Base-by-base conservation (phyloP, 2,113 vertebrate species). In the Lepus europaeus region DNA sequence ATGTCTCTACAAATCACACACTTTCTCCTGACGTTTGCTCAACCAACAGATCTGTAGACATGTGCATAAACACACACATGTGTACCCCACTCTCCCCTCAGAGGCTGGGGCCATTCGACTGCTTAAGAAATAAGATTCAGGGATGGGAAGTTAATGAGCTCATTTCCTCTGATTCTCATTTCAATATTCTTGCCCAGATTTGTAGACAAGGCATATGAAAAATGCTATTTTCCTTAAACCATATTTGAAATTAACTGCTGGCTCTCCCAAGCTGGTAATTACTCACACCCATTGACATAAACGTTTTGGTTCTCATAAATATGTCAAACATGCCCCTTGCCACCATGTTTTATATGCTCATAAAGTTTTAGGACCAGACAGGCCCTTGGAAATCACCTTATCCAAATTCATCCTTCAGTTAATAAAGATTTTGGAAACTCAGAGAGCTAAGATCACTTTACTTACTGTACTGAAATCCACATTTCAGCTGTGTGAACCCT, bases 161-260 rank as follows among this genome's bases (percentile, higher is more conserved):
- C 39, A 72, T 49, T 23, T 68, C 69, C 73, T 88, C 23, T 2
- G 13, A 64, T 20, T 61, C 16, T 69, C 31, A 76, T 29, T 84
- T 29, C 36, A 66, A 64, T n/a, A 88, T 53, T 45, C 31, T 93
- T 64, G 14, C 59, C 77, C 76, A 63, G 66, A 63, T 31, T 25
- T 70, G 29, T 27, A 63, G 82, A 17, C 10, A 29, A 23, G 79
- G 66, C 59, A 53, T 49, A 91, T 63, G 84, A 90, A 91, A 96
- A 95, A 81, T 31, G 51, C 84, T 83, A 49, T 86, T 89, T 94
- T 31, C 22, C 74, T 85, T 79, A 76, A 79, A 80, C 31, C 64
- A 53, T 39, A 77, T 87, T 92, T 90, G 29, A 94, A 96, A 96
- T 92, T 74, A 97, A 96, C 64, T 83, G 17, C 76, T 29, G 22